Evolutionary conservation across 2,797 vertebrate genomes (phyloP).

Genomic region (Botia almorhae): DNA sequence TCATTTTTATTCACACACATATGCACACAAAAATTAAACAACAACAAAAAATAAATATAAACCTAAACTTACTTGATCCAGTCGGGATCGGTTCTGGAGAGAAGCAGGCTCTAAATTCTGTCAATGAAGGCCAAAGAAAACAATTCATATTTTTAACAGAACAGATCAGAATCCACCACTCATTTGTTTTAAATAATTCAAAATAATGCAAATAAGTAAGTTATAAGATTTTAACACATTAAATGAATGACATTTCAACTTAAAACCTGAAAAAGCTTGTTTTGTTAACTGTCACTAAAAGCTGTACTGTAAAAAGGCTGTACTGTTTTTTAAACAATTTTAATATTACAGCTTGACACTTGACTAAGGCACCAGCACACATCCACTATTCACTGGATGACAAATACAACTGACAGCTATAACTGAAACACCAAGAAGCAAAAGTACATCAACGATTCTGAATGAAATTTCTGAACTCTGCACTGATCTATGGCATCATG

Average conservation of each 20-base stretch:
- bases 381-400: background rate
- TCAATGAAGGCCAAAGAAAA: slow-evolving; percentile 43
- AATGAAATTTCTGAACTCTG: background rate
- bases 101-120: slow-evolving; percentile 80
- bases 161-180: slow-evolving; percentile 5
- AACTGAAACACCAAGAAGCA: background rate
- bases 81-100: slow-evolving; percentile 78
- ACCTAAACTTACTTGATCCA: slow-evolving; percentile 76
- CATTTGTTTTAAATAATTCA: background rate
- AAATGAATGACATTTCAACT: slow-evolving; percentile 5
- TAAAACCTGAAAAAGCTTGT: too few relatives aligned
- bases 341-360: background rate
- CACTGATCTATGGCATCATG: background rate
- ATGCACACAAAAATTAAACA: background rate
- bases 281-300: too few relatives aligned
- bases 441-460: background rate
- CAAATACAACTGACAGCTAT: background rate
- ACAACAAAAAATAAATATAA: background rate
- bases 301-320: too few relatives aligned
- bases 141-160: slow-evolving; percentile 18
- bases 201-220: too few relatives aligned
- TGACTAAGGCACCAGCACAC: background rate
- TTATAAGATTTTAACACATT: too few relatives aligned
- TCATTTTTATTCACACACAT: background rate
- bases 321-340: too few relatives aligned